Evolutionary conservation across 2,113 vertebrate genomes (phyloP), one percentile per base, ranked within the genome.

Genomic region (Emydura subglobosa): DNA sequence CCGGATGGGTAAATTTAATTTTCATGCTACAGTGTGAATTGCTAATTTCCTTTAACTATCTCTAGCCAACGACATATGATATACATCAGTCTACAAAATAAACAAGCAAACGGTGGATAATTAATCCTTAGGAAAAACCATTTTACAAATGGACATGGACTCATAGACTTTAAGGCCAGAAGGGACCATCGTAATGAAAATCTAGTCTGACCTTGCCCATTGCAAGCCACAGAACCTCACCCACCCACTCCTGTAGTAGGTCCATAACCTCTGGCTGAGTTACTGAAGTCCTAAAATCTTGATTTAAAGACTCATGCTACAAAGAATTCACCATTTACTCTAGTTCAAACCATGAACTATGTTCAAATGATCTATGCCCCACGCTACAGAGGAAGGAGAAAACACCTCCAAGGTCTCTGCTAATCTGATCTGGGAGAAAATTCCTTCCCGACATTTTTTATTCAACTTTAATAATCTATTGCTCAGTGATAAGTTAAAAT

Each of bases 41-140:
- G 55, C 50, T 94, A 93, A 96, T 91, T 83, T 44, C 65, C 39
- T 39, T 93, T 44, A 93, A 82, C 79, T 82, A 22, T 27, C 93
- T 91, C 84, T 91, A 92, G 34, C 11, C 51, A 57, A 87, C 94
- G 91, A 85, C 34, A 68, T 5, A 68, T 9, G 80, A 51, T 83
- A 76, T 51, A 90, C 50, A 79, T 96, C 90, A 86, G 1, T 50
- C 53, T 93, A 29, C 13, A 17, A n/a, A 74, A 89, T 39, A 72
- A 39, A 72, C 34, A 72, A 68, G 19, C 17, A n/a, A 68, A 39
- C 9, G 5, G 65, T 39, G 65, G 92, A 88, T 86, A 92, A 94
- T 76, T 76, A 84, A 85, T 4, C 87, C 61, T 29, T 82, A 86
- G 54, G 31, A 94, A 96, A 95, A 86, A 29, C 76, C 82, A 81